Evolutionary conservation across 2,888 invertebrate species (phyloP), one percentile per base, ranked within the genome.

Genomic region (Nomada ruficornis): DNA sequence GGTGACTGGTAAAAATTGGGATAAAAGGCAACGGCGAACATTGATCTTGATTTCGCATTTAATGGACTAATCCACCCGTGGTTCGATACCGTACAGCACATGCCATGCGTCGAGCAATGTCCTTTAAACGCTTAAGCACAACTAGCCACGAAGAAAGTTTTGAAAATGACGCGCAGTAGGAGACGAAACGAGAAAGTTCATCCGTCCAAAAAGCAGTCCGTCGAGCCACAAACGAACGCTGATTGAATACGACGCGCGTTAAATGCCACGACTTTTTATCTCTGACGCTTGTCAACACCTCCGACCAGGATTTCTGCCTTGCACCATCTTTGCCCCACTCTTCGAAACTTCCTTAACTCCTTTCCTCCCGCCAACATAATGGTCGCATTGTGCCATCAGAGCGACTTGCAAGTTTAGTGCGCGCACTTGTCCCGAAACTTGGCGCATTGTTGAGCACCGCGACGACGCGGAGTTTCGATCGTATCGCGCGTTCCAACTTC

Each of bases 281-380:
- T 76, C 67, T 55, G 57, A 15, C 52, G 15, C 52, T 36, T 54
- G 13, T 62, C 69, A 44, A 23, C 54, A 18, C 26, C 20, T 13
- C 57, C 15, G 18, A 26, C 60, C 50, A 67, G 75, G 70, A 60
- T 86, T 69, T 42, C 68, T 54, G 44, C 42, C 42, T 26, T 60
- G 26, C 13, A 4, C 44, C 29, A 15, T 11, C 47, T 62, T 26
- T 26, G 11, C 26, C 26, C 52, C 23, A 50, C 71, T 47, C 67
- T 18, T 54, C 57, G 60, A 76, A 87, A 87, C 81, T 87, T 87
- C 63, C 44, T 65, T 29, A 87, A 87, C 83, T 83, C 80, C 79
- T 81, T 83, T 75, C 74, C 80, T 63, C 57, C 26, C 69, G 44
- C 23, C 64, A 20, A 47, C 75, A 74, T 86, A 87, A 87, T 87